Conservation (phyloP, 2,113 vertebrate genomes). For the Leptocoma aspasia region DNA sequence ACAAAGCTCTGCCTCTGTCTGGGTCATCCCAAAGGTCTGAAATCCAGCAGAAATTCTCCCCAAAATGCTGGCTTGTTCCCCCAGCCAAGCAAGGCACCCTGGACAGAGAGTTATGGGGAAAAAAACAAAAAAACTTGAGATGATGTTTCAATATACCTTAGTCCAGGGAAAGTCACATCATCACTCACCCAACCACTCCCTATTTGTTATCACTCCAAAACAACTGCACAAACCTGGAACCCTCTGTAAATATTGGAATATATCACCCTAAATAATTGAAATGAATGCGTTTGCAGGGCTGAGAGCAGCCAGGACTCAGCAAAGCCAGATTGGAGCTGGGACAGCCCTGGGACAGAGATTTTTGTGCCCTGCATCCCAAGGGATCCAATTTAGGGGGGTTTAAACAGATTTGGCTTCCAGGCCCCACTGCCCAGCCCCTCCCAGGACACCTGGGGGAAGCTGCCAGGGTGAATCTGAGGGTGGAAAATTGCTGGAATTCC, state of each 20-base stretch:
- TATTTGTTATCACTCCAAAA: neutral
- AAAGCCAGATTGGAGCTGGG: neutral
- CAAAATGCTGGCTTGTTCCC: neutral
- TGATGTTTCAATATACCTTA: rapidly evolving
- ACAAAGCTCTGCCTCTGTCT: neutral
- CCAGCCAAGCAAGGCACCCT: rapidly evolving
- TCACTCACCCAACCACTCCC: neutral
- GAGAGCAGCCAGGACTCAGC: neutral
- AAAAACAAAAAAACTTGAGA: neutral
- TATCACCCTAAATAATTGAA: neutral
- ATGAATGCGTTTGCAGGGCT: neutral
- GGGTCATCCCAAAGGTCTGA: neutral
- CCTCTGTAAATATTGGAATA: rapidly evolving
- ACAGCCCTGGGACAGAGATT: rapidly evolving
- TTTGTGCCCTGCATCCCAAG: neutral
- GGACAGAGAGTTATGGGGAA: neutral
- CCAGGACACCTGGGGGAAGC: neutral
- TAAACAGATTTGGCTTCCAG: neutral
- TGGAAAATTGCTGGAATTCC: neutral
- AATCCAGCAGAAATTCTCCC: neutral
- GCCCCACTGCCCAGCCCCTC: neutral
- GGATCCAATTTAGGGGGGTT: neutral
- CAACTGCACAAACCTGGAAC: neutral
- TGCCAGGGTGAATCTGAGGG: neutral
- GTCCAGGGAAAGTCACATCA: rapidly evolving